These are phyloP conservation scores for Prochilodus magdalenae DNA, from an alignment of 2,113 vertebrate genomes.

Conservation along the genomic window DNA sequence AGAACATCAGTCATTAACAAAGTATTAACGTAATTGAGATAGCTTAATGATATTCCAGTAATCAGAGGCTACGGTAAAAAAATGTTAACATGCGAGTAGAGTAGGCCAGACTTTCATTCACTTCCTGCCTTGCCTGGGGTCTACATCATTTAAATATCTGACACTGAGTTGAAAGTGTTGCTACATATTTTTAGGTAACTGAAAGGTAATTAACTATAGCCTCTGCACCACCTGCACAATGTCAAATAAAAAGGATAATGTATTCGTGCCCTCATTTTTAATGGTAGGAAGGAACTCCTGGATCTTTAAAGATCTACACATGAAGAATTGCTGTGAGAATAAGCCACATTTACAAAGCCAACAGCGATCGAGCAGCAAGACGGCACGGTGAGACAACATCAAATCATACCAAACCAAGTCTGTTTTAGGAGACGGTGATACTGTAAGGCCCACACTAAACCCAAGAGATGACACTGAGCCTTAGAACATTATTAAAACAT, in stretches of 20 bases:
- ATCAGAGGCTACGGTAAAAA: neutral
- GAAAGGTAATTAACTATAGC: neutral
- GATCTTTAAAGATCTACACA: neutral
- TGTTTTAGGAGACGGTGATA: neutral
- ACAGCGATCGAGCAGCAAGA: neutral
- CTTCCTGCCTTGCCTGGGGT: neutral
- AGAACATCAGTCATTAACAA: conserved; percentile 19
- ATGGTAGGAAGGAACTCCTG: neutral
- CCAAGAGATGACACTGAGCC: neutral
- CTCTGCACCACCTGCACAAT: neutral
- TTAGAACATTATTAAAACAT: neutral
- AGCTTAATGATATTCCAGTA: neutral
- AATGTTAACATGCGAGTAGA: neutral
- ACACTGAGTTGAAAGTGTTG: neutral
- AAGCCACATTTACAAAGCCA: neutral
- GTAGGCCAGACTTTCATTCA: neutral
- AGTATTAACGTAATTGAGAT: conserved; percentile 10
- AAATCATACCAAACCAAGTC: neutral
- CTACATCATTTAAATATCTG: neutral
- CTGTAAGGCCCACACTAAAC: too few species aligned
- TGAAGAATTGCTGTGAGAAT: neutral
- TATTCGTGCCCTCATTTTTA: neutral
- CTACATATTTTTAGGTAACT: neutral
- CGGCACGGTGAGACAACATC: neutral
- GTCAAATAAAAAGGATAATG: neutral